Base-by-base conservation (phyloP, 2,888 invertebrate species). In the Ernsta delagoae region DNA sequence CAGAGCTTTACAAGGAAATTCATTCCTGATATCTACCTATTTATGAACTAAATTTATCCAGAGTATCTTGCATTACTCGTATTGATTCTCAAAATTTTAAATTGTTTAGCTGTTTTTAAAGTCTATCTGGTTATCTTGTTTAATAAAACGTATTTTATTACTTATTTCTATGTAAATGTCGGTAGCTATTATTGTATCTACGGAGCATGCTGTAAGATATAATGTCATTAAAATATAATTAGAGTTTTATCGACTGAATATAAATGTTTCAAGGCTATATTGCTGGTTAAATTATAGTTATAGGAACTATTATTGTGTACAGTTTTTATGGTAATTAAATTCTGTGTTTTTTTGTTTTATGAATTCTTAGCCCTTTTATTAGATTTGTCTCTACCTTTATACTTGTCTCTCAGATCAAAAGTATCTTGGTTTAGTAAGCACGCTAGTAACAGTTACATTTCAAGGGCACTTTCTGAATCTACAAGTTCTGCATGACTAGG, bases 111-210 rank as follows among this genome's bases (percentile, higher is more conserved):
- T 85, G 79, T 87, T 85, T 86, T 86, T 84, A 92, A 90, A 92
- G 87, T 92, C 86, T 92, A 92, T 91, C 88, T 81, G 87, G 90
- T 91, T 91, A 86, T 79, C 73, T 81, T 82, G 85, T 88, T 90
- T 82, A 84, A 62, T 63, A 62, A 84, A 86, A 80, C 88, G 59
- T 90, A 91, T 91, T 91, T 89, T 90, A 90, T 86, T 84, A 88
- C 83, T 86, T 85, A 83, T 79, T 80, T 83, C 80, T 83, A 81
- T 80, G 74, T 76, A 78, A 79, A 80, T 84, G 82, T 86, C 81
- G 75, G 84, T 87, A 87, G 84, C 76, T 83, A 80, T 83, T 78
- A 80, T 75, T 74, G 72, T 83, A 79, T 79, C 71, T 78, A 78
- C 75, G 77, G 76, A 85, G 85, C 85, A 87, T 87, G 86, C 81